Evolutionary conservation across 2,113 vertebrate species (phyloP), one percentile per base, ranked within the genome.

Genomic region (Sorex fumeus): DNA sequence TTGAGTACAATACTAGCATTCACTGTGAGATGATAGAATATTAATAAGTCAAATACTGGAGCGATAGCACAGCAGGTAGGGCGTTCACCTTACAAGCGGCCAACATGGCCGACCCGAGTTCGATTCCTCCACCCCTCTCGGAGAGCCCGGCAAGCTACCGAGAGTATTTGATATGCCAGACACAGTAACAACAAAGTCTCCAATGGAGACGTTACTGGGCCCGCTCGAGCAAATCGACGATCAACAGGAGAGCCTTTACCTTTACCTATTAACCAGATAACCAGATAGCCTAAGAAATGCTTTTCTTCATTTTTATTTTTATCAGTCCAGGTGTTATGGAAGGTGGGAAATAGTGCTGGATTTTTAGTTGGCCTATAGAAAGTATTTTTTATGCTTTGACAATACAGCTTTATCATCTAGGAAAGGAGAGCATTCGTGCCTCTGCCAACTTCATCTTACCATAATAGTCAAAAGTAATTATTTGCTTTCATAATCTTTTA

Each of bases 401-500:
- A 19, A 66, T 19, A 15, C n/a, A 77, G 19, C 69, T 71, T 76
- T 16, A 28, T 66, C 34, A 45, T 87, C 36, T 85, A 13, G 47
- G n/a, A 88, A 88, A 80, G 12, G 32, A 47, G 0, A 69, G 4
- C 12, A 36, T 2, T 15, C 43, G 0, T 4, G 12, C 1, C 34
- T 43, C 64, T 74, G n/a, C 6, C n/a, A 81, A 10, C 36, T 13
- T 84, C 43, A 15, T 10, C 27, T 82, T 50, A 91, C 47, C 34
- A 34, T 13, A 40, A 11, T 32, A 81, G 57, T 70, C 45, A 81
- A 82, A 74, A n/a, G 28, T 82, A 28, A 87, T 70, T n/a, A 19
- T 83, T 95, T 71, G 19, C 66, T 89, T 91, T 76, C n/a, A 91
- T 90, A 57, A 28, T 4, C 71, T 50, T 91, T 84, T 62, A 76